Conservation (phyloP, 2,888 invertebrate species). For the Calliopum simillimum region DNA sequence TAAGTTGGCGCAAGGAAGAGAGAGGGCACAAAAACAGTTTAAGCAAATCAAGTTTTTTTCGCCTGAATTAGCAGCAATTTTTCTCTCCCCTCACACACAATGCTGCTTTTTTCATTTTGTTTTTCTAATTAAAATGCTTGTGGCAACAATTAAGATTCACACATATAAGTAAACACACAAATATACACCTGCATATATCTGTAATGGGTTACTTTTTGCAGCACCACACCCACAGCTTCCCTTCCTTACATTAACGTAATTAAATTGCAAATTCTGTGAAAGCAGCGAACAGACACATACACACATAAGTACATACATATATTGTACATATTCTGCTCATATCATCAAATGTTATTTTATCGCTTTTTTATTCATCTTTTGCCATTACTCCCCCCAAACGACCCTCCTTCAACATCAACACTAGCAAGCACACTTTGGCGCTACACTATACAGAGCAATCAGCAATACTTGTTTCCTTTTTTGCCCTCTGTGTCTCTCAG, state of each 20-base stretch:
- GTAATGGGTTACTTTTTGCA: too few species aligned
- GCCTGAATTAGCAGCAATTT: conserved; percentile 11
- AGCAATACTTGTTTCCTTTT: background rate
- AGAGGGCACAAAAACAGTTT: background rate
- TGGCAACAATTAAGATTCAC: conserved; percentile 12
- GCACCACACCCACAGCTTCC: background rate
- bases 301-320: too few species aligned
- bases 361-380: too few species aligned
- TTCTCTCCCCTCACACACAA: background rate
- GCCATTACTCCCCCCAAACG: too few species aligned
- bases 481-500: background rate
- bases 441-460: background rate
- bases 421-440: too few species aligned
- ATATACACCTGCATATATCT: background rate
- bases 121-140: conserved; percentile 24
- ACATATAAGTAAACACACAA: background rate
- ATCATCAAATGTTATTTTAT: too few species aligned
- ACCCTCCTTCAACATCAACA: too few species aligned
- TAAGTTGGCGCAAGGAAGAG: too few species aligned
- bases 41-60: background rate
- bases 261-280: conserved; percentile 20
- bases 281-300: background rate
- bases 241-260: conserved; percentile 10
- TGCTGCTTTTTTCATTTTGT: background rate
- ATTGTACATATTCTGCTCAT: too few species aligned